These are phyloP conservation scores for Tychaedon coryphoeus DNA, from an alignment of 2,113 vertebrate genomes.

Conservation along the genomic window DNA sequence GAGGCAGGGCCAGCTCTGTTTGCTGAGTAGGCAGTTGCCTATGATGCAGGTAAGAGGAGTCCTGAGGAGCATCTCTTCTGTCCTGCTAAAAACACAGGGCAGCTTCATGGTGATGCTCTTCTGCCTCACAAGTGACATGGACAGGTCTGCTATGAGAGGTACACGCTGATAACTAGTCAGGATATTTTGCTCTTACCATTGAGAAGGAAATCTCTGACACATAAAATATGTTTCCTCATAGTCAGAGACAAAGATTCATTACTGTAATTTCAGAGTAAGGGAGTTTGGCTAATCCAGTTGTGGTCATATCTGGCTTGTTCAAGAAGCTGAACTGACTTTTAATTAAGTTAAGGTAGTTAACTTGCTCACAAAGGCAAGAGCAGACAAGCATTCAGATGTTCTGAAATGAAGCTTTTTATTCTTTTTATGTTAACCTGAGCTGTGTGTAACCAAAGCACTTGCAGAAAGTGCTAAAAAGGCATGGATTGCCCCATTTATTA, in stretches of 20 bases:
- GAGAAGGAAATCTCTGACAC: background rate
- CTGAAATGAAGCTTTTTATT: background rate
- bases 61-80: background rate
- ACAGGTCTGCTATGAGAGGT: background rate
- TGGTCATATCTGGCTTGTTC: background rate
- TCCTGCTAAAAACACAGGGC: background rate
- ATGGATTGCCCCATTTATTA: background rate
- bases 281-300: background rate
- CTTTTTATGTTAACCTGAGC: background rate
- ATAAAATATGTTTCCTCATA: background rate
- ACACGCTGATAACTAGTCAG: accelerated
- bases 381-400: background rate
- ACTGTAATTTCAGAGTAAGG: background rate
- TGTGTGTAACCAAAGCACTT: background rate
- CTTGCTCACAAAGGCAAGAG: background rate
- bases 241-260: background rate
- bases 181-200: background rate
- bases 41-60: background rate
- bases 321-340: background rate
- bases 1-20: background rate
- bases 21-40: background rate
- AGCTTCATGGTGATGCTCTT: accelerated
- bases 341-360: background rate
- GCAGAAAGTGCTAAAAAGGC: background rate
- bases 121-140: accelerated